Evolutionary conservation across 1,140 invertebrate genomes (phyloP).

Genomic region (Glossosoma conforme): DNA sequence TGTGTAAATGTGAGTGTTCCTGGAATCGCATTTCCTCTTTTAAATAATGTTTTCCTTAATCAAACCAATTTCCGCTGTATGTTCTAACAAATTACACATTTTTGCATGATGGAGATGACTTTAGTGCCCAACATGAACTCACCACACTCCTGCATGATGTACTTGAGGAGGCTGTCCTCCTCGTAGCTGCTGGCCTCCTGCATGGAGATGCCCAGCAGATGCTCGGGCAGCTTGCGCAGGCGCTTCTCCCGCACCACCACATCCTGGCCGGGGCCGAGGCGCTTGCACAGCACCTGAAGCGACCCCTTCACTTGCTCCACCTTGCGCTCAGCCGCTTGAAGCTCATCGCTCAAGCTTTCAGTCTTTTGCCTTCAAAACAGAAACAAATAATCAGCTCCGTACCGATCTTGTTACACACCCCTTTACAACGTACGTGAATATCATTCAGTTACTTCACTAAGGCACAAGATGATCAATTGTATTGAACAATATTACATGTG

Average conservation of each 20-base stretch:
- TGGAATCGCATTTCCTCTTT: no score
- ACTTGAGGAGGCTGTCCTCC: slow-evolving; percentile 53
- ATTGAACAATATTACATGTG: slow-evolving; percentile 22
- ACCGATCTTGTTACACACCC: slow-evolving; percentile 54
- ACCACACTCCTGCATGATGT: slow-evolving; percentile 56
- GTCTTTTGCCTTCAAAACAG: slow-evolving; percentile 70
- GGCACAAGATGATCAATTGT: background rate
- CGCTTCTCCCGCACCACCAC: slow-evolving; percentile 68
- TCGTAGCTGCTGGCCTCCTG: slow-evolving; percentile 54
- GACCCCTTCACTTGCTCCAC: slow-evolving; percentile 80
- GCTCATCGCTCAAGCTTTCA: slow-evolving; percentile 80
- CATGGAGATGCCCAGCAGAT: slow-evolving; percentile 52
- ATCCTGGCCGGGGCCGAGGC: slow-evolving; percentile 56
- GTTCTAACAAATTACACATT: background rate
- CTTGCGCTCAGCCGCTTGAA: slow-evolving; percentile 78
- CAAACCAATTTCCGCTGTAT: no score
- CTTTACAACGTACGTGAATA: background rate
- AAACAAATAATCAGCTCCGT: no score
- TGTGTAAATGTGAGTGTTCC: no score
- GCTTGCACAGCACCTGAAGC: slow-evolving; percentile 62
- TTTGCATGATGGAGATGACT: no score
- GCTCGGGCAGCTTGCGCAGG: slow-evolving; percentile 54
- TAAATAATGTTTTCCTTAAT: background rate
- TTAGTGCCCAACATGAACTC: slow-evolving; percentile 35
- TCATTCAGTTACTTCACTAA: background rate